phyloP scores from a whole-genome alignment of 2,797 vertebrate genomes.

The Danionella dracula region DNA sequence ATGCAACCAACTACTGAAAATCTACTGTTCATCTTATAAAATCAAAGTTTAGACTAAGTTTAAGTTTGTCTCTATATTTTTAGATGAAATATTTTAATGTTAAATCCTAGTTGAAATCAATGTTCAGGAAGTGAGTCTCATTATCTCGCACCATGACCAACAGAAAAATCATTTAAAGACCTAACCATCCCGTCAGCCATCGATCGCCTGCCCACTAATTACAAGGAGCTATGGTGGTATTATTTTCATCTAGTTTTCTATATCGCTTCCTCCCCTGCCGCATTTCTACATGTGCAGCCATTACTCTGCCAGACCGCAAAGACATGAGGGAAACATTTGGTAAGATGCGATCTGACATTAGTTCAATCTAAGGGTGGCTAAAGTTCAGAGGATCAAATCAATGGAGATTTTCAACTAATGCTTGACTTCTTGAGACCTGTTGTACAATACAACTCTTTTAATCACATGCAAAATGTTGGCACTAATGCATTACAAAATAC shows the following conservation, averaged over 20 bases:
- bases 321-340: not conserved
- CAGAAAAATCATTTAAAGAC: conserved; percentile 47
- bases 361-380: not conserved
- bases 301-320: not conserved
- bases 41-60: no score
- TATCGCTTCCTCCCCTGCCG: conserved; percentile 6
- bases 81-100: no score
- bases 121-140: not conserved
- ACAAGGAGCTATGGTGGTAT: conserved; percentile 63
- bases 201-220: conserved; percentile 71
- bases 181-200: conserved; percentile 61
- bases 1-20: no score
- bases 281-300: conserved; percentile 2
- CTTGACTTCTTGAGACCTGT: not conserved
- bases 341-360: conserved; percentile 33
- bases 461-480: no score
- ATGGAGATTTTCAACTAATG: conserved; percentile 2
- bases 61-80: no score
- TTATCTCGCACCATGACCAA: not conserved
- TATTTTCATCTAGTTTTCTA: conserved; percentile 62
- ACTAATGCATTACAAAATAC: no score
- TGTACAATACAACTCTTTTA: not conserved
- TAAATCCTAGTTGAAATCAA: no score
- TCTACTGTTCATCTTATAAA: no score
- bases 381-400: conserved; percentile 21